Evolutionary conservation across 2,113 vertebrate species (phyloP).

Genomic region (Psammodynastes pulverulentus): DNA sequence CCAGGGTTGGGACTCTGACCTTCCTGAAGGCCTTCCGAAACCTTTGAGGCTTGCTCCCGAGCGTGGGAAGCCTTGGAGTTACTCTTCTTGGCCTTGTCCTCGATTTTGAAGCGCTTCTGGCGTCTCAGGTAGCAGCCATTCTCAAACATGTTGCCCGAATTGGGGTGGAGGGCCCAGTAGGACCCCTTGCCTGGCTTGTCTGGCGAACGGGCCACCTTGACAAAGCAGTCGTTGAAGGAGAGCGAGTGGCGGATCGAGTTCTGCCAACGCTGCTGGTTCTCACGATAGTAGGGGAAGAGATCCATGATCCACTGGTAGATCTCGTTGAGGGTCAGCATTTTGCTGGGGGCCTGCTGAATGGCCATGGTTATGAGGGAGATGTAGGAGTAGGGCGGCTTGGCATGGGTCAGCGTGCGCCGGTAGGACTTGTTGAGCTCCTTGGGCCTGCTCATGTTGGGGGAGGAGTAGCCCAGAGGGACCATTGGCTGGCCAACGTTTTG

Average conservation of each 20-base stretch:
- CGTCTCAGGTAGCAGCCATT: conserved; percentile 88
- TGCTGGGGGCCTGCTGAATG: conserved; percentile 86
- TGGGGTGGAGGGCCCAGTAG: conserved; percentile 89
- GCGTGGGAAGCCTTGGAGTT: conserved; percentile 6
- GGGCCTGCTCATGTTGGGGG: conserved; percentile 68
- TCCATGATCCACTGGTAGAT: conserved; percentile 98
- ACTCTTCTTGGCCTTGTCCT: conserved; percentile 79
- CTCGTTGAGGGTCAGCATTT: conserved; percentile 90
- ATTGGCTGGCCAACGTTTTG: conserved; percentile 76
- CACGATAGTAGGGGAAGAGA: conserved; percentile 88
- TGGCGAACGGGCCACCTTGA: conserved; percentile 86
- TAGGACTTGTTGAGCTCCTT: conserved; percentile 83
- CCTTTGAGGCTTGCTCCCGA: conserved; percentile 65
- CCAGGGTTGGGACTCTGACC: conserved; percentile 69
- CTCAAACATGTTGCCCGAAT: conserved; percentile 91
- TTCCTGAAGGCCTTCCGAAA: conserved; percentile 61
- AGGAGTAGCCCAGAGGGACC: conserved; percentile 67
- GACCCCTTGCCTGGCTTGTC: conserved; percentile 90
- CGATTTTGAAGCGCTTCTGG: conserved; percentile 90
- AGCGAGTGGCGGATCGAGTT: conserved; percentile 91
- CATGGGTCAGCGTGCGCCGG: conserved; percentile 84
- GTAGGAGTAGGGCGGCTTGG: conserved; percentile 89
- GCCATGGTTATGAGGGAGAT: conserved; percentile 95
- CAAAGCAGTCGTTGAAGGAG: conserved; percentile 91
- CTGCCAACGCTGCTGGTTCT: conserved; percentile 92